Percentiles rank a stretch among this genome's conserved stretches.
Conservation (phyloP, 2,888 invertebrate genomes). For the Chrysomela aeneicollis region DNA sequence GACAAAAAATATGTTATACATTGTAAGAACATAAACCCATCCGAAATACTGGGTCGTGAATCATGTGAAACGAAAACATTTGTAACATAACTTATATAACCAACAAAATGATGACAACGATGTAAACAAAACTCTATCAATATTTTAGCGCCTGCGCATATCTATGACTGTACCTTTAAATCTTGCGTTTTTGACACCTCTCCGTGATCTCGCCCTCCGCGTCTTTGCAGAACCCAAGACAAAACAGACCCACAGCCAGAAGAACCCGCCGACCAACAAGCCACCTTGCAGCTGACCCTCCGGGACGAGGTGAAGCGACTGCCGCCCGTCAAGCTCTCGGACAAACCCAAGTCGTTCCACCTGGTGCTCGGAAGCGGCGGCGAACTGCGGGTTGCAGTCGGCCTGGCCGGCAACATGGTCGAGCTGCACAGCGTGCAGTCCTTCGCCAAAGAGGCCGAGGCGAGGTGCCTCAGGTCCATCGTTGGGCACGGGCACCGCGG, state of each 20-base stretch:
- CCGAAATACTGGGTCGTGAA: too few species aligned
- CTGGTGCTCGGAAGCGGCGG: constrained; percentile 75
- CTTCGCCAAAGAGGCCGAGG: constrained; percentile 62
- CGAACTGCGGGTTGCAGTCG: constrained; percentile 73
- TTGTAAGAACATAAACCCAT: too few species aligned
- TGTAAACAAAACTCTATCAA: too few species aligned
- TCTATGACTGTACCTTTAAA: too few species aligned
- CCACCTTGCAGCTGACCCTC: constrained; percentile 63
- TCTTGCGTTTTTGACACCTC: too few species aligned
- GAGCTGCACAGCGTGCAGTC: constrained; percentile 73
- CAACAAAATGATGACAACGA: too few species aligned
- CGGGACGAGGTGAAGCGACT: constrained; percentile 78
- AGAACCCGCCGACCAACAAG: constrained; percentile 46
- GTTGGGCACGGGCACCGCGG: constrained; percentile 85
- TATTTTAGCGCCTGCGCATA: too few species aligned
- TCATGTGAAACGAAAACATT: too few species aligned
- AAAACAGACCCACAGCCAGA: constrained; percentile 47
- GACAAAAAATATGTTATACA: too few species aligned
- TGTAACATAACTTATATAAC: too few species aligned
- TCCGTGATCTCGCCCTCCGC: too few species aligned
- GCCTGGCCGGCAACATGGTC: constrained; percentile 78
- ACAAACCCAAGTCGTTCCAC: constrained; percentile 77
- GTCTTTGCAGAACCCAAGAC: constrained; percentile 43
- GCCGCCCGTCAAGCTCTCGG: constrained; percentile 69
- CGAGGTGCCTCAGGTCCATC: constrained; percentile 70